Conservation (phyloP, 2,113 vertebrate genomes). For the Zapus hudsonius region DNA sequence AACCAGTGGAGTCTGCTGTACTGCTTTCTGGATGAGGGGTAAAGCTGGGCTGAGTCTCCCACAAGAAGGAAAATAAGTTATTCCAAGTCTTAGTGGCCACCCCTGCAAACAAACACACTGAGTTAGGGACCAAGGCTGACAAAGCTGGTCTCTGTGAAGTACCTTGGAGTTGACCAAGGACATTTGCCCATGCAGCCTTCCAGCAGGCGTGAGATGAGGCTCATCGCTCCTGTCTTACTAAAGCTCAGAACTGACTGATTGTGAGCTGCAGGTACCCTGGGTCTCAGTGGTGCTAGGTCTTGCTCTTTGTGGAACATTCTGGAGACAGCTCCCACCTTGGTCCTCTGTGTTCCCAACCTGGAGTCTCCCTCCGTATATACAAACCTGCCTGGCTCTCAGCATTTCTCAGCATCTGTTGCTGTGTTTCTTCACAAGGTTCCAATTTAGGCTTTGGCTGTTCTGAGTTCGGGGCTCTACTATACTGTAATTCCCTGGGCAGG, state of each 20-base stretch:
- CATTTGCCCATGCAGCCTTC: background rate
- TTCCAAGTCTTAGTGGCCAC: conserved; percentile 1
- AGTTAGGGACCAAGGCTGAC: background rate
- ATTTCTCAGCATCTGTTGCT: background rate
- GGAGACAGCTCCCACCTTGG: background rate
- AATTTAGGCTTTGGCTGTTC: background rate
- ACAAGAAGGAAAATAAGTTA: conserved; percentile 33
- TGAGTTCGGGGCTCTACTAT: background rate
- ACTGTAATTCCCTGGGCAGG: too few relatives aligned
- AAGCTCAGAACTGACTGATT: background rate
- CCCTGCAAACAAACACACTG: background rate
- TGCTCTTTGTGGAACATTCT: background rate
- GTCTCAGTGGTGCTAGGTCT: background rate
- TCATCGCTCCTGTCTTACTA: background rate
- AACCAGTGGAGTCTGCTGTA: background rate
- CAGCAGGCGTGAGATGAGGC: background rate
- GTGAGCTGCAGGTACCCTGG: background rate
- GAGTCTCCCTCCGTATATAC: background rate
- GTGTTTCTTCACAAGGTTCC: background rate
- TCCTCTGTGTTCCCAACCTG: background rate
- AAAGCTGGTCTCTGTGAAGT: background rate
- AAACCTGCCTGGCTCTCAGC: background rate
- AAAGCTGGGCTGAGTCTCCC: background rate
- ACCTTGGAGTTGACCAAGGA: background rate
- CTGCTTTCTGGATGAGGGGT: background rate